A percentile compares a stretch with the other conserved stretches of the same genome.
Evolutionary conservation across 1,140 invertebrate species (phyloP).

Genomic region (Neodiprion lecontei): DNA sequence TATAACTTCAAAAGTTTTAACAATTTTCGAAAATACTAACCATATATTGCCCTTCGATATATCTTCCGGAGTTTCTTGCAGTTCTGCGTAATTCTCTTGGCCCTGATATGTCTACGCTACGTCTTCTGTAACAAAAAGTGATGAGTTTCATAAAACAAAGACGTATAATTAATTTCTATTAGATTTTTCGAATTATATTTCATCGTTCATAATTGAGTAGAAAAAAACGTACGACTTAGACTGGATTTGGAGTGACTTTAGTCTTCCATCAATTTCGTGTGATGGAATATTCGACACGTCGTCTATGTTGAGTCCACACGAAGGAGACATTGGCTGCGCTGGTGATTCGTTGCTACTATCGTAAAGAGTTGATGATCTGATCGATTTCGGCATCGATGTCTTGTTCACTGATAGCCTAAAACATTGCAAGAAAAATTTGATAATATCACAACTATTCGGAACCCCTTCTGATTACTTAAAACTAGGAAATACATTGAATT

Average conservation of each 20-base stretch:
- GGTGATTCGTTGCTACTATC: constrained; percentile 44
- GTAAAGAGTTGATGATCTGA: constrained; percentile 43
- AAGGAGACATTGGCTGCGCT: constrained; percentile 40
- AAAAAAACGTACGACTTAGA: constrained; percentile 46
- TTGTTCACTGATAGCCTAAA: background rate
- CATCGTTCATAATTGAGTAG: background rate
- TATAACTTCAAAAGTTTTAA: constrained; percentile 15
- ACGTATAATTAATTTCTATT: constrained; percentile 2
- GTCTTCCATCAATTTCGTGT: constrained; percentile 53
- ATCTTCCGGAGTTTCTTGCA: constrained; percentile 54
- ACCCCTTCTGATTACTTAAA: background rate
- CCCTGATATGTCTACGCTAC: constrained; percentile 48
- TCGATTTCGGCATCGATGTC: constrained; percentile 27
- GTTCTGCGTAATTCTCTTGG: constrained; percentile 53
- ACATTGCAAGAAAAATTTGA: background rate
- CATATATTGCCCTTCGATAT: constrained; percentile 57
- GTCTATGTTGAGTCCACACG: constrained; percentile 37
- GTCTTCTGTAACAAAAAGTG: constrained; percentile 36
- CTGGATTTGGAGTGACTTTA: constrained; percentile 55
- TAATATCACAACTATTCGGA: background rate
- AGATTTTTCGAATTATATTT: background rate
- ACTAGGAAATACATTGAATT: background rate
- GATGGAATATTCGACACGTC: constrained; percentile 49
- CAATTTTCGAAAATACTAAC: constrained; percentile 33
- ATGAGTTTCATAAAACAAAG: constrained; percentile 8